Evolutionary conservation across 1,140 invertebrate species (phyloP).

Genomic region (Panagrolaimus sp.): DNA sequence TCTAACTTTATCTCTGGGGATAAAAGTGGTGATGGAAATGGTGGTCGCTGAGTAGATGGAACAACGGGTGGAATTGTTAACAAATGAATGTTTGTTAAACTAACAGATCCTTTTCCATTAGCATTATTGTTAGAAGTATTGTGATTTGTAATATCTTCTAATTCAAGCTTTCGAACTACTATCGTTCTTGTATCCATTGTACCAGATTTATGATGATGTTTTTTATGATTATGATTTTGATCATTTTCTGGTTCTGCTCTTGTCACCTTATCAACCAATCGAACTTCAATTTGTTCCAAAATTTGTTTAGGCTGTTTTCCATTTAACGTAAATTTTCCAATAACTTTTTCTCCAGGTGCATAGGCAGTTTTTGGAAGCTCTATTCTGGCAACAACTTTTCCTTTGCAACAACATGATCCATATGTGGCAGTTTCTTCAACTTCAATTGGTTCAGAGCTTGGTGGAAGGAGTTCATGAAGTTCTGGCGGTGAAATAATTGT

Average conservation of each 20-base stretch:
- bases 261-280: constrained; percentile 22
- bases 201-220: constrained; percentile 1
- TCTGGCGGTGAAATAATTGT: constrained; percentile 34
- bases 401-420: constrained; percentile 34
- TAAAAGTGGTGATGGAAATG: background rate
- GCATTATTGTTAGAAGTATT: too few relatives aligned
- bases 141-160: constrained; percentile 19
- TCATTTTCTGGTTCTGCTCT: background rate
- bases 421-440: constrained; percentile 24
- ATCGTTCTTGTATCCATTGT: constrained; percentile 11
- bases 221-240: background rate
- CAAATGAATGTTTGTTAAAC: constrained; percentile 9
- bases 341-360: constrained; percentile 32
- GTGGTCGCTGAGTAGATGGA: constrained; percentile 1
- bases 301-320: constrained; percentile 18
- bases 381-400: constrained; percentile 34
- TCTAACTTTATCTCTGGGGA: background rate
- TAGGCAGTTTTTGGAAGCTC: constrained; percentile 31
- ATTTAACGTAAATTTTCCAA: constrained; percentile 28
- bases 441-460: constrained; percentile 23
- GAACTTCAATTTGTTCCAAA: constrained; percentile 37
- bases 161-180: constrained; percentile 17
- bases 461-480: constrained; percentile 29
- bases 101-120: background rate
- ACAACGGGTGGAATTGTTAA: constrained; percentile 18